Evolutionary conservation across 2,797 vertebrate species (phyloP).

Genomic region (Rhinoraja longicauda): DNA sequence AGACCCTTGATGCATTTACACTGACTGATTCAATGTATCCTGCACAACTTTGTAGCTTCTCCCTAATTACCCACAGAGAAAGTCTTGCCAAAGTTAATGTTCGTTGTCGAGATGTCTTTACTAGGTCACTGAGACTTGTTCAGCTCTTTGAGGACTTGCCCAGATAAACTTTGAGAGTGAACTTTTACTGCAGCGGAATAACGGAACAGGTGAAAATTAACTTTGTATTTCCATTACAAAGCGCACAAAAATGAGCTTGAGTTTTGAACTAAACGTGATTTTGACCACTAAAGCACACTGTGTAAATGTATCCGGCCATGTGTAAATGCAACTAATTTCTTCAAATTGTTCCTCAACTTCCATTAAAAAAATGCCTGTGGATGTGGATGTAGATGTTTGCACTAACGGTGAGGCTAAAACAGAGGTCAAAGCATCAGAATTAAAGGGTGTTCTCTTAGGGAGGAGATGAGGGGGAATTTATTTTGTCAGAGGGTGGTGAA

Average conservation of each 20-base stretch:
- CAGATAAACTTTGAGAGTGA: not conserved
- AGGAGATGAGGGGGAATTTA: no score
- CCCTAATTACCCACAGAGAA: not conserved
- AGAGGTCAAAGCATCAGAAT: no score
- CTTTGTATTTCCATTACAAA: not conserved
- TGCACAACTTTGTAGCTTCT: not conserved
- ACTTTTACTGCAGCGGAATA: not conserved
- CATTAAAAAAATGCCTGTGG: no score
- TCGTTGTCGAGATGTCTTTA: constrained; percentile 5
- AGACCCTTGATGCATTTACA: not conserved
- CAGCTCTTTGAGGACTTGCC: not conserved
- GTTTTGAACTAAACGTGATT: not conserved
- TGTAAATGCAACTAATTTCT: not conserved
- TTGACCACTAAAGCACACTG: not conserved
- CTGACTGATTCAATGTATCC: not conserved
- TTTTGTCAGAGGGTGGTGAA: no score
- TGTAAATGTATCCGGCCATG: no score
- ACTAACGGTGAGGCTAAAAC: no score
- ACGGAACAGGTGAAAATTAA: not conserved
- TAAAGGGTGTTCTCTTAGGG: no score
- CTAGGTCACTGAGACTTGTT: constrained; percentile 1
- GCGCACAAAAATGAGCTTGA: not conserved
- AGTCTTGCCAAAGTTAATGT: constrained; percentile 3
- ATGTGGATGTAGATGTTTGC: no score
- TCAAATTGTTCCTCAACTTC: not conserved